Percentiles rank a stretch among this genome's conserved stretches.
phyloP scores from a whole-genome alignment of 2,797 vertebrate genomes.

The Dallia pectoralis region DNA sequence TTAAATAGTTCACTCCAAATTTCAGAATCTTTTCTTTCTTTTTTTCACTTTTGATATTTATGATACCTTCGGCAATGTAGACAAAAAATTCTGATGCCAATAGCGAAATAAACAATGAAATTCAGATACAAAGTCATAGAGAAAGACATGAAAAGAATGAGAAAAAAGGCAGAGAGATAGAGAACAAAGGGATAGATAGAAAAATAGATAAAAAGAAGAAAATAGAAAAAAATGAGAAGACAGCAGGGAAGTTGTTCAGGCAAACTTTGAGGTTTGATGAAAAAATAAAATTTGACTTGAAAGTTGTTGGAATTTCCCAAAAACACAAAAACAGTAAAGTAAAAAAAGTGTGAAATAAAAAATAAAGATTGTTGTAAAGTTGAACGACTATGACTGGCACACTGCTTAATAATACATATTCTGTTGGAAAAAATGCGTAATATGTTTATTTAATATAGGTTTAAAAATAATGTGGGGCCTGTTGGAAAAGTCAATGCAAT shows the following conservation, averaged over 20 bases:
- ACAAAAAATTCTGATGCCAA: no score
- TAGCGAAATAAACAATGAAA: no score
- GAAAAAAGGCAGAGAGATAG: not conserved
- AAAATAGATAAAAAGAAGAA: constrained; percentile 3
- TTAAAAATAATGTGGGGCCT: no score
- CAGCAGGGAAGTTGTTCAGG: constrained; percentile 28
- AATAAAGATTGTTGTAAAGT: not conserved
- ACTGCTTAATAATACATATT: no score
- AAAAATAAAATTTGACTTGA: constrained; percentile 26
- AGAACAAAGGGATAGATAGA: not conserved
- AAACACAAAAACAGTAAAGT: constrained; percentile 16
- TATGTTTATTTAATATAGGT: no score
- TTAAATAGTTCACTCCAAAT: not conserved
- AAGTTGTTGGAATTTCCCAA: constrained; percentile 23
- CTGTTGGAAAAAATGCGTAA: no score
- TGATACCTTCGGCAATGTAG: no score
- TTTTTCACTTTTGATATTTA: no score
- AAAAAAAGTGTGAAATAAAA: not conserved
- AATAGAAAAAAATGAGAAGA: constrained; percentile 15
- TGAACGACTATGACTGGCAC: not conserved
- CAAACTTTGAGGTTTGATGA: constrained; percentile 27
- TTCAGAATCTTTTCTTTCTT: no score
- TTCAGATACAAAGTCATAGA: no score
- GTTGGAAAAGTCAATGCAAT: no score
- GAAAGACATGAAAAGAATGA: not conserved